These are phyloP conservation scores for Lethenteron reissneri DNA, from an alignment of 2,113 vertebrate species.

Conservation along the genomic window DNA sequence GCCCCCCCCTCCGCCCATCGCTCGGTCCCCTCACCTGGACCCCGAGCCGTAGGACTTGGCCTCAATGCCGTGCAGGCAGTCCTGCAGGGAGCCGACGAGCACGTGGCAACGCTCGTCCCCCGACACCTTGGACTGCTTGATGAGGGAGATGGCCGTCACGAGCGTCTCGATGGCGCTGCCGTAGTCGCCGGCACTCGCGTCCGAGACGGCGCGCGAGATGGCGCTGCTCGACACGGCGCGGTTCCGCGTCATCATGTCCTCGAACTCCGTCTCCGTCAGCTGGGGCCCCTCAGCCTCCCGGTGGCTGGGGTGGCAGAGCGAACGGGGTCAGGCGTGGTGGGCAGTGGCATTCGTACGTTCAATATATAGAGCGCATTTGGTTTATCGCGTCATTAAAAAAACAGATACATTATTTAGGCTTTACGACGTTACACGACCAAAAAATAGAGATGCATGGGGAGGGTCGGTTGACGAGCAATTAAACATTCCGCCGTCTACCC, in stretches of 20 bases:
- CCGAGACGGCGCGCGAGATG: slow-evolving; percentile 73
- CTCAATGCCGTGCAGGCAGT: slow-evolving; percentile 76
- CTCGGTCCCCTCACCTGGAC: slow-evolving; percentile 17
- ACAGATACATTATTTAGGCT: too few species aligned
- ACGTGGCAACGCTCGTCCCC: slow-evolving; percentile 60
- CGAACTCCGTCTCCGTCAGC: slow-evolving; percentile 43
- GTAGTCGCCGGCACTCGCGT: slow-evolving; percentile 62
- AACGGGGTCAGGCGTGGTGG: neutral
- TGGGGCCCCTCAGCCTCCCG: slow-evolving; percentile 21
- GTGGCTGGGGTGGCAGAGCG: slow-evolving; percentile 11
- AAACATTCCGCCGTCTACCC: too few species aligned
- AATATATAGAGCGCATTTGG: too few species aligned
- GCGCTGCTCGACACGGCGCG: slow-evolving; percentile 70
- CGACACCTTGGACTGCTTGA: slow-evolving; percentile 75
- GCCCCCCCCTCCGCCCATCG: too few species aligned
- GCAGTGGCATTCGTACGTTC: too few species aligned
- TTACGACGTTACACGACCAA: too few species aligned
- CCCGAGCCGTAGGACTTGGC: slow-evolving; percentile 39
- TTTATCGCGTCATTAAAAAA: too few species aligned
- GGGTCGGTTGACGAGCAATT: too few species aligned
- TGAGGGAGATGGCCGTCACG: slow-evolving; percentile 68
- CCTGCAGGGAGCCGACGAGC: slow-evolving; percentile 70
- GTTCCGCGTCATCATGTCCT: slow-evolving; percentile 83
- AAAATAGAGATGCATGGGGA: too few species aligned
- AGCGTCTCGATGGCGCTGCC: slow-evolving; percentile 66